Conservation (phyloP, 1,140 invertebrate species). For the Calliopsis andreniformis region DNA sequence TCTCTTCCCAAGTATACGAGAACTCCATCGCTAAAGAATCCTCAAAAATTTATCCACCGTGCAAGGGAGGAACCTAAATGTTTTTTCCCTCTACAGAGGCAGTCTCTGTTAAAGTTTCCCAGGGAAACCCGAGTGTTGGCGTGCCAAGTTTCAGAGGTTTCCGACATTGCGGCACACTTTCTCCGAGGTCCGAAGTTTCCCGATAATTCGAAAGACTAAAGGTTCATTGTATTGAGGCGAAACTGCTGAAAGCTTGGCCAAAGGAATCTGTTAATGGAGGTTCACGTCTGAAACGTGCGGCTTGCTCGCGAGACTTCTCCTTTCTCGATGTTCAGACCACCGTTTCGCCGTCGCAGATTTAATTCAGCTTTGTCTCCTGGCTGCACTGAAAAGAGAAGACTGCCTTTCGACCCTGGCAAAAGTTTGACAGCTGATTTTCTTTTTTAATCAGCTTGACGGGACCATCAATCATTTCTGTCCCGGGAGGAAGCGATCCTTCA, state of each 20-base stretch:
- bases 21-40: too few relatives aligned
- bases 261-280: constrained; percentile 4
- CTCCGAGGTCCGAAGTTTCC: not conserved
- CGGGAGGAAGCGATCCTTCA: constrained; percentile 27
- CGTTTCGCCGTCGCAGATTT: not conserved
- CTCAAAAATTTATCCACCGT: too few relatives aligned
- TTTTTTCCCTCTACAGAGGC: too few relatives aligned
- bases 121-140: too few relatives aligned
- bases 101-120: too few relatives aligned
- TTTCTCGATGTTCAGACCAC: not conserved
- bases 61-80: too few relatives aligned
- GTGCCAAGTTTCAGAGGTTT: not conserved
- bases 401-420: not conserved
- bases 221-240: not conserved
- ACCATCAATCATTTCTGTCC: constrained; percentile 27
- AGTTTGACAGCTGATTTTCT: constrained; percentile 20
- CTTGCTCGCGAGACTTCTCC: not conserved
- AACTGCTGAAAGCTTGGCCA: not conserved
- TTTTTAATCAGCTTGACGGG: not conserved
- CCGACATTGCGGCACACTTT: not conserved
- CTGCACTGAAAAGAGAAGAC: not conserved
- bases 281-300: not conserved
- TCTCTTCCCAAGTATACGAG: too few relatives aligned
- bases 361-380: not conserved
- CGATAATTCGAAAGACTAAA: constrained; percentile 27